Conservation (phyloP, 2,797 vertebrate species). For the Dryobates pubescens region DNA sequence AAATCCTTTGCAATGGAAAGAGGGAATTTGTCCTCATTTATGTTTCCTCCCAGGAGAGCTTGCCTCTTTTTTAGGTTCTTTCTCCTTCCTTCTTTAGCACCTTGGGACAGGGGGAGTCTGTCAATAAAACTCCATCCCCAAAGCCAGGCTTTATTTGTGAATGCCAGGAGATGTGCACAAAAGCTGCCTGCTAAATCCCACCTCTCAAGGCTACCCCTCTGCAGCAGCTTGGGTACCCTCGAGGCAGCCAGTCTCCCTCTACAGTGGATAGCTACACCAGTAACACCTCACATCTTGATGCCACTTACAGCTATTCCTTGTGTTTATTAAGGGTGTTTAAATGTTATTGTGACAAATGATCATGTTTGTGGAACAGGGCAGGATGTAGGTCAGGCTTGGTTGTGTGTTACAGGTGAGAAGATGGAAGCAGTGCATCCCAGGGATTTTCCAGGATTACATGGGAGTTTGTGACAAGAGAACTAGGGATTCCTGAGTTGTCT, state of each 20-base stretch:
- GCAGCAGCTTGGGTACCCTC: background rate
- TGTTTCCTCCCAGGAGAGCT: background rate
- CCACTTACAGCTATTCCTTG: background rate
- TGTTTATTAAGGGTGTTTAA: background rate
- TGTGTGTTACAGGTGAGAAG: background rate
- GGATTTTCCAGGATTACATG: background rate
- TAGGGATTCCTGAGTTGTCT: background rate
- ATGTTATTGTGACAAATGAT: background rate
- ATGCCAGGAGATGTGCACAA: background rate
- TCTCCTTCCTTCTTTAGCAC: background rate
- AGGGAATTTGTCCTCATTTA: slow-evolving; percentile 21
- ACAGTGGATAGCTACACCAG: background rate
- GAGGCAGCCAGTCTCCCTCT: background rate
- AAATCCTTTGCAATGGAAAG: slow-evolving; percentile 20
- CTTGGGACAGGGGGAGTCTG: background rate
- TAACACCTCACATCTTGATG: accelerated
- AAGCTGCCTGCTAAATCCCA: background rate
- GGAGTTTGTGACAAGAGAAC: background rate
- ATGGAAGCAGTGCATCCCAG: background rate
- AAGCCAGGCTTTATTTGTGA: background rate
- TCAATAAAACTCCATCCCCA: background rate
- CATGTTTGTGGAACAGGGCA: background rate
- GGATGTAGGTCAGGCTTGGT: background rate
- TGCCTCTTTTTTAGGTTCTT: background rate
- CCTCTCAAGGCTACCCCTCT: accelerated